Base-by-base conservation (phyloP, 2,888 invertebrate genomes). In the Tortricodes alternella region DNA sequence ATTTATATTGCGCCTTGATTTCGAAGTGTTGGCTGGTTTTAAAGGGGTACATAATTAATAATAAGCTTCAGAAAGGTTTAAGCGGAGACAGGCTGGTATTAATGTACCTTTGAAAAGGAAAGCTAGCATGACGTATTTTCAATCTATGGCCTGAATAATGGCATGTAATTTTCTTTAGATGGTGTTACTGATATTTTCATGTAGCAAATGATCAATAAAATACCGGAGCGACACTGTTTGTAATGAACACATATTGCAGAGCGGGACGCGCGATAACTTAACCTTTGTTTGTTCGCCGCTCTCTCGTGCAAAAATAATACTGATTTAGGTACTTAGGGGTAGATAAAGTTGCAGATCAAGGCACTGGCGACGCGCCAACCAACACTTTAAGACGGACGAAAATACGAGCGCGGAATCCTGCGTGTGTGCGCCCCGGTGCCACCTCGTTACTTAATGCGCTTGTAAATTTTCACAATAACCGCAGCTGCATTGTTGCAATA, bases 301-400 rank as follows among this genome's bases (percentile, higher is more conserved):
- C 32, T 50, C 50, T 50, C 49, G 55, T 37, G 56, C 56, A 56
- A 56, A 56, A 50, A 56, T 56, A 56, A 56, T 56, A 56, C 56
- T 56, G 56, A 56, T 56, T 56, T 65, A 65, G 62, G 48, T 60
- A 59, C 60, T 65, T 60, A 56, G 23, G 63, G 63, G 62, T 61
- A 68, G 65, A 70, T 69, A 65, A 70, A 67, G 67, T 65, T 64
- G 68, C 58, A 67, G 69, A 72, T 70, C 68, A 66, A 66, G 62
- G 55, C 62, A 61, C 71, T 85, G 85, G 85, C 83, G 63, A 56
- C 32, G 65, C 61, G 81, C 86, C 86, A 85, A 66, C 58, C 66
- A 67, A 74, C 76, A 74, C 76, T 70, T 76, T 74, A 68, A 59
- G 67, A 67, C 56, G 46, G 49, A 43, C 58, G 46, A 61, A 70